Base-by-base conservation (phyloP, 2,797 vertebrate species). In the Pitangus sulphuratus region DNA sequence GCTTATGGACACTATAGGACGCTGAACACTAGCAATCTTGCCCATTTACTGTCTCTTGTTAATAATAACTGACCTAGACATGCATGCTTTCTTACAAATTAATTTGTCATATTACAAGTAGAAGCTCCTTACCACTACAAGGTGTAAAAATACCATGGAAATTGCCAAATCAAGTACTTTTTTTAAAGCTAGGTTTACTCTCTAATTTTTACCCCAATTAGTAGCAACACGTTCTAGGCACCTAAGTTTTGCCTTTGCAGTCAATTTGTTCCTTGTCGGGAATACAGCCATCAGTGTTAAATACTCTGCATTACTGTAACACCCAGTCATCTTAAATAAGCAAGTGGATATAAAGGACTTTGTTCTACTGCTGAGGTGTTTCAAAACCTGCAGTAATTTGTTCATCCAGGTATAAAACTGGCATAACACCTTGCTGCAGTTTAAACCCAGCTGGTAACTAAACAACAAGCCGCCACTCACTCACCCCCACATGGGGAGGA, bases 71-170 rank as follows among this genome's bases (percentile, higher is more conserved):
- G 19, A 71, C 35, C 8, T 12, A 60, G 22, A 47, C 2, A 83
- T 1, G 1, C 5, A 47, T 3, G 4, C 14, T 18, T 68, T 21
- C 22, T 31, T 33, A 76, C 7, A 31, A 56, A 72, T 4, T 16
- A 48, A 22, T 10, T 40, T 25, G 18, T 40, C 11, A 18, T 31
- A 64, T 8, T n/a, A 51, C 4, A 70, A 61, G 15, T 4, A 56
- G 9, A 92, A 70, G 12, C 30, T 51, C 16, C 33, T 75, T 64
- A 35, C 2, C 62, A 65, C 12, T 30, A 7, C 16, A 64, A 33
- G 5, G 21, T 60, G 26, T 56, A 89, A 70, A 6, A 15, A 40
- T 11, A 53, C 10, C 7, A 54, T 0, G 0, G 4, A 74, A 77
- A 50, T 56, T 70, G 24, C 8, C 35, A 62, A 58, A 70, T 25